These are phyloP conservation scores for Lagria hirta DNA, from an alignment of 2,888 invertebrate species.

Conservation along the genomic window DNA sequence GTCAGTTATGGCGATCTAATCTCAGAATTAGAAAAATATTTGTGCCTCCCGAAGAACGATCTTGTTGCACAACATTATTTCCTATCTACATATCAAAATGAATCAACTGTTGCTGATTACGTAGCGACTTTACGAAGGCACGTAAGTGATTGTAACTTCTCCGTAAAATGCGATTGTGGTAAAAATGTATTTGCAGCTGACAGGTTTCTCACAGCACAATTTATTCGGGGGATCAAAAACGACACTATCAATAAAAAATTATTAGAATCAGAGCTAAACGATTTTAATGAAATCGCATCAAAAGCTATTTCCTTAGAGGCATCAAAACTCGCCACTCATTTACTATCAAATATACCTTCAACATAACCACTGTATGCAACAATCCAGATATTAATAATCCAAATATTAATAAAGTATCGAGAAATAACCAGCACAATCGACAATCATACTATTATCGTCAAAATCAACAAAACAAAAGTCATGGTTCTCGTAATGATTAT, in stretches of 20 bases:
- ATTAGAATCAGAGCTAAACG: slow-evolving; percentile 1
- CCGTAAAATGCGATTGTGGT: slow-evolving; percentile 2
- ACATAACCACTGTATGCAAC: slow-evolving; percentile 3
- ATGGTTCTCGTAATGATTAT: too few species aligned
- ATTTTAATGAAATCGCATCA: slow-evolving; percentile 8
- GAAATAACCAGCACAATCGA: too few species aligned
- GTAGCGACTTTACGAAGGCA: neutral
- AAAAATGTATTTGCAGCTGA: slow-evolving; percentile 1
- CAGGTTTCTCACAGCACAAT: slow-evolving; percentile 8
- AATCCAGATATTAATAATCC: neutral
- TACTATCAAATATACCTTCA: neutral
- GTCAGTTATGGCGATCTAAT: neutral
- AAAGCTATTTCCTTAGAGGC: slow-evolving; percentile 3
- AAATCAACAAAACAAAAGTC: too few species aligned
- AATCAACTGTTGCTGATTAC: slow-evolving; percentile 1
- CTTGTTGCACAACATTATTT: slow-evolving; percentile 1
- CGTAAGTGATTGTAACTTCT: neutral
- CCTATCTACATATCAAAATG: slow-evolving; percentile 1
- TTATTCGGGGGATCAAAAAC: slow-evolving; percentile 12
- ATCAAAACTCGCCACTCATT: neutral
- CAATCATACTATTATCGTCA: too few species aligned
- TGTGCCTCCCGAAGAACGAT: neutral
- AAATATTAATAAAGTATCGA: too few species aligned
- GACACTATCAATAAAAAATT: too few species aligned
- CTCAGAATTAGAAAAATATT: neutral